Evolutionary conservation across 2,113 vertebrate species (phyloP), one percentile per base, ranked within the genome.

Genomic region (Nestor notabilis): DNA sequence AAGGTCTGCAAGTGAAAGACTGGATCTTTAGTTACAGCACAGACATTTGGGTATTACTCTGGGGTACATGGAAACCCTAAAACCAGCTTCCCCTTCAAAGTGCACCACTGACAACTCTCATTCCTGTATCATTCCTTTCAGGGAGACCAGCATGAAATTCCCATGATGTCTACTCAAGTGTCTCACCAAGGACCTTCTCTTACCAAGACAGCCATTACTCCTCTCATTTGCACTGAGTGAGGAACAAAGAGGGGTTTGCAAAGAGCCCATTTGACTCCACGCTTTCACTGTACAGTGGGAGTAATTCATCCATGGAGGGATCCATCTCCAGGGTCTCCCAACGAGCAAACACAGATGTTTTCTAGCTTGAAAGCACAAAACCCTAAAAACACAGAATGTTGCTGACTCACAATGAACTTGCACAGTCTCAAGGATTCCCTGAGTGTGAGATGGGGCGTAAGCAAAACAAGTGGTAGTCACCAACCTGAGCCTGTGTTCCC

Each of bases 381-480:
- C 5, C 44, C 49, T 76, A 5, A 52, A 29, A 43, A 3, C 0
- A 1, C 19, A 15, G 8, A 15, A 14, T 13, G 10, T 6, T 3
- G 3, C 20, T 17, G 19, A 41, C 65, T 82, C 29, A 5, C 19
- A 17, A 19, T 2, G 5, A 46, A 13, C 7, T 1, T 14, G 17
- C 28, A 15, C 17, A 39, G 68, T 5, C 43, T n/a, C 9, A 14
- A 33, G 27, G 44, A 69, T 4, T 83, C 47, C 46, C 31, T 2
- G 0, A 13, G 10, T 3, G 2, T 5, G 43, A 24, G 28, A 89
- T 0, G 1, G 23, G 25, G 7, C 4, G 46, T 0, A 0, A 3
- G 16, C 9, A 21, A 7, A 49, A 44, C 28, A 49, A 28, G 4
- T 1, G 11, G 25, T n/a, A 13, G 46, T 23, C 17, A 7, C 7